Evolutionary conservation across 2,888 invertebrate species (phyloP), one percentile per base, ranked within the genome.

Genomic region (Melieria crassipennis): DNA sequence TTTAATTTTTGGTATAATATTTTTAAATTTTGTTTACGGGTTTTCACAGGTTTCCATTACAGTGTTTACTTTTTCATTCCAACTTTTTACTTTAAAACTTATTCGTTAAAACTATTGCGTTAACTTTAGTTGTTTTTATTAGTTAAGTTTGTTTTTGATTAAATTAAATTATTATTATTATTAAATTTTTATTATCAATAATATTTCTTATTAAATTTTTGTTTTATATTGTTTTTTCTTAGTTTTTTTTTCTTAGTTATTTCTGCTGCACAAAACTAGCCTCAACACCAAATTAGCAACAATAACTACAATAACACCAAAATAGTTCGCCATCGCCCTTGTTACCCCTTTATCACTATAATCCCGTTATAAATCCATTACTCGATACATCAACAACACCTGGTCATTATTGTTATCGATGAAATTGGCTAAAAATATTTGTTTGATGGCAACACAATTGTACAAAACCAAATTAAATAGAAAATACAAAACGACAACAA

Each of bases 11-110:
- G 16, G 45, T 16, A 56, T 13, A 52, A 56, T 57, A 11, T 45
- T 56, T 66, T 66, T 47, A 56, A 57, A 42, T 66, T 56, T 66
- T 13, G 9, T 57, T 66, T 66, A 66, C 3, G n/a, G 1, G 6
- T 43, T 57, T 66, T 57, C 11, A 11, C 42, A 16, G 16, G 16
- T 16, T 45, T 16, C 16, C 45, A 45, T 47, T 64, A 30, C n/a
- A 30, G 16, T 16, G 16, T 62, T 50, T 64, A 50, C 30, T 30
- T 30, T 64, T 64, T 45, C 4, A 3, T 47, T 47, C 47, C 10
- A 13, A 30, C 30, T 30, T 65, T 30, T 11, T 52, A 16, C 4
- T 52, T 65, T 65, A 52, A 7, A 13, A 55, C 55, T 55, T n/a
- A 56, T 52, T 55, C 11, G n/a, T 7, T n/a, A n/a, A n/a, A n/a